phyloP scores from a whole-genome alignment of 2,113 vertebrate genomes.

The Dascyllus trimaculatus region DNA sequence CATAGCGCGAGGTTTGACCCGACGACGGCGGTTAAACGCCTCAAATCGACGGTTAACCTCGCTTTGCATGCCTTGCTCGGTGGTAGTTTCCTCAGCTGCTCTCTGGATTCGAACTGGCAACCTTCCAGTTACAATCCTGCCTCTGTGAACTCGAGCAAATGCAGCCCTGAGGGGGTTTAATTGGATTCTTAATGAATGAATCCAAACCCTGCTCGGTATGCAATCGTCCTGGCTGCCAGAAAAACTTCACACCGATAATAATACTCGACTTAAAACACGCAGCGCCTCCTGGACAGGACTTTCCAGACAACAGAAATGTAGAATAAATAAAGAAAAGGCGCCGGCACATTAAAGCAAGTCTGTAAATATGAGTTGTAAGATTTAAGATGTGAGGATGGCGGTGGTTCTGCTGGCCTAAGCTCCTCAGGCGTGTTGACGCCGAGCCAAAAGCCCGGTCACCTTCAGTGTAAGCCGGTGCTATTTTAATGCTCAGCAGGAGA shows the following conservation, averaged over 20 bases:
- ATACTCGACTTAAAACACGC: slow-evolving; percentile 12
- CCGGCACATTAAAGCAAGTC: slow-evolving; percentile 15
- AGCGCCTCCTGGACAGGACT: slow-evolving; percentile 25
- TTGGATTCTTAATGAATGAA: slow-evolving; percentile 58
- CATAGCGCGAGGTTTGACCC: slow-evolving; percentile 43
- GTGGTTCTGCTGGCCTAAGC: slow-evolving; percentile 37
- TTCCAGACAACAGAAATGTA: slow-evolving; percentile 3
- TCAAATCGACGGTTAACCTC: neutral
- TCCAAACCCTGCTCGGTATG: slow-evolving; percentile 36
- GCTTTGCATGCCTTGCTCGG: slow-evolving; percentile 17
- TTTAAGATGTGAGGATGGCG: slow-evolving; percentile 53
- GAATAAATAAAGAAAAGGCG: slow-evolving; percentile 19
- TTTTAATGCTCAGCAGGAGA: slow-evolving; percentile 24
- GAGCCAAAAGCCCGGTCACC: slow-evolving; percentile 51
- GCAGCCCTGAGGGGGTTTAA: slow-evolving; percentile 42
- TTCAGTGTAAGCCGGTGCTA: slow-evolving; percentile 36
- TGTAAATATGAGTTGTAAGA: slow-evolving; percentile 43
- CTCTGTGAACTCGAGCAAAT: slow-evolving; percentile 46
- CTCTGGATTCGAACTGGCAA: slow-evolving; percentile 42
- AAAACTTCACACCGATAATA: neutral
- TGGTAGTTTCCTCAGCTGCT: slow-evolving; percentile 8
- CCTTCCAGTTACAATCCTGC: slow-evolving; percentile 27
- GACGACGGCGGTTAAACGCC: neutral
- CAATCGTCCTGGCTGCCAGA: slow-evolving; percentile 13
- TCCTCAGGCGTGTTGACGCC: slow-evolving; percentile 45